phyloP scores from a whole-genome alignment of 2,888 invertebrate genomes.

The Macaria notata region DNA sequence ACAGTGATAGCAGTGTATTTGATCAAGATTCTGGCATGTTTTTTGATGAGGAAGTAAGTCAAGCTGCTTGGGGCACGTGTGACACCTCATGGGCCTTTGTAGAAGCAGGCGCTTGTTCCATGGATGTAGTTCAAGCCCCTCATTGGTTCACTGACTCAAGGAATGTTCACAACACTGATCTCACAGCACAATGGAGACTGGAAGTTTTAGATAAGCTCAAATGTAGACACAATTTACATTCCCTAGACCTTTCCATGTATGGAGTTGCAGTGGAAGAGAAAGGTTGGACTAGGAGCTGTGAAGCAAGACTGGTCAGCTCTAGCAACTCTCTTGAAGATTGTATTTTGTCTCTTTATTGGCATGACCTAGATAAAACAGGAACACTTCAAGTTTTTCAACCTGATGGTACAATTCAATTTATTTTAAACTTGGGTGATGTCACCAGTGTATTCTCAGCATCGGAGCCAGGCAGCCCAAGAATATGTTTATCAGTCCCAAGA shows the following conservation, averaged over 20 bases:
- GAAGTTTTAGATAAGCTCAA: constrained; percentile 87
- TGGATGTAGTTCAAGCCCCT: constrained; percentile 88
- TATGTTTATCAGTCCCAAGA: constrained; percentile 88
- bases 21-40: constrained; percentile 91
- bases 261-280: constrained; percentile 91
- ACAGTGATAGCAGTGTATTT: constrained; percentile 91
- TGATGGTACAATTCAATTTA: constrained; percentile 89
- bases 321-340: constrained; percentile 87
- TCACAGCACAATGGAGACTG: constrained; percentile 88
- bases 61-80: constrained; percentile 90
- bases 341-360: constrained; percentile 91
- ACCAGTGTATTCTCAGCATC: constrained; percentile 89
- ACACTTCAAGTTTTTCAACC: constrained; percentile 89
- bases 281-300: constrained; percentile 93
- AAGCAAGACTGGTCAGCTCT: constrained; percentile 85
- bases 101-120: constrained; percentile 89
- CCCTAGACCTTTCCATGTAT: constrained; percentile 82
- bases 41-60: constrained; percentile 89
- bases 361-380: constrained; percentile 87
- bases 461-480: constrained; percentile 89
- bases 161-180: constrained; percentile 83
- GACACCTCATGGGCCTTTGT: constrained; percentile 92
- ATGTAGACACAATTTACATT: constrained; percentile 73
- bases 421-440: constrained; percentile 88
- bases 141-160: constrained; percentile 89